Evolutionary conservation across 2,113 vertebrate species (phyloP).

Genomic region (Oenanthe oenanthe): DNA sequence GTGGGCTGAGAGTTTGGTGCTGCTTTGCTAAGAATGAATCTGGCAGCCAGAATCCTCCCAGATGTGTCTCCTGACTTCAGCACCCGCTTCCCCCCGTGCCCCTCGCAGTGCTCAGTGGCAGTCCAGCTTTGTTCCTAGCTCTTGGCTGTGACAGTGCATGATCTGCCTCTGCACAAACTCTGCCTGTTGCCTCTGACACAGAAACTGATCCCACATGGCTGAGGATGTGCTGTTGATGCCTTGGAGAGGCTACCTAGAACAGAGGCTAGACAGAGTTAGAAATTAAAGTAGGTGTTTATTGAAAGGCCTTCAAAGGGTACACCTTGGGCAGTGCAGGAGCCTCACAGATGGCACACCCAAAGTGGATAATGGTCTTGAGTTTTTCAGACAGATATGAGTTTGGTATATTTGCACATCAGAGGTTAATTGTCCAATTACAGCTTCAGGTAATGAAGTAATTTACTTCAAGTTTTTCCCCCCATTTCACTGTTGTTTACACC

Average conservation of each 20-base stretch:
- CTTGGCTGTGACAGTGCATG: not conserved
- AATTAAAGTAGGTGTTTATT: not conserved
- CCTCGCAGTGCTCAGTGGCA: not conserved
- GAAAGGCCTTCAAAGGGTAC: not conserved
- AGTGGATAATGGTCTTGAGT: rapidly evolving
- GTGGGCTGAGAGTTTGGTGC: not conserved
- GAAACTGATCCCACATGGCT: not conserved
- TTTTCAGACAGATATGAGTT: not conserved
- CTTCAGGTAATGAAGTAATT: not conserved
- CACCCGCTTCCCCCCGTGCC: not conserved
- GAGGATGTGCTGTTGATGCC: not conserved
- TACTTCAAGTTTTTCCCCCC: no score
- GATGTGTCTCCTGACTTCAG: not conserved
- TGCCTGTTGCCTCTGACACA: not conserved
- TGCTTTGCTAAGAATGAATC: not conserved
- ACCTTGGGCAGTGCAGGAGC: not conserved
- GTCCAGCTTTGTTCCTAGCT: not conserved
- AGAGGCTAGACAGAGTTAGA: not conserved
- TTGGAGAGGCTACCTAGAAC: not conserved
- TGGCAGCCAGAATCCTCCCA: slow-evolving; percentile 7
- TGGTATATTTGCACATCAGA: not conserved
- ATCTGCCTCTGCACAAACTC: not conserved
- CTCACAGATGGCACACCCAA: not conserved
- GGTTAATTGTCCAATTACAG: not conserved
- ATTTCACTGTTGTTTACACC: not conserved